A percentile compares a stretch with the other conserved stretches of the same genome.
Evolutionary conservation across 2,113 vertebrate species (phyloP).

Genomic region (Macroglossus sobrinus): DNA sequence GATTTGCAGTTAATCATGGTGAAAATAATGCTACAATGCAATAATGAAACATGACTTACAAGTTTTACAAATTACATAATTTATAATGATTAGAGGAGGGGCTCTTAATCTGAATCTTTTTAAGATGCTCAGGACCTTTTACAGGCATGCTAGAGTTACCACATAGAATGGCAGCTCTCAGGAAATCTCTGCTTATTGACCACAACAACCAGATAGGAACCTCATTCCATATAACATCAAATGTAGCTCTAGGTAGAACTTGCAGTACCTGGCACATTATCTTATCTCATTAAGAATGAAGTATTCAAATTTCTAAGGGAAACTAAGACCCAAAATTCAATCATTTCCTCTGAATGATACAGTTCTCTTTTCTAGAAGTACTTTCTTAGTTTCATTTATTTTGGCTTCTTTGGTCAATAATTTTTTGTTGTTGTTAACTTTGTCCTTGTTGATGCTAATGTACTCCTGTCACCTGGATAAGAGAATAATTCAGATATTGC

Average conservation of each 20-base stretch:
- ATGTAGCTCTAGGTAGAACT: neutral
- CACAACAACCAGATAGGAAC: neutral
- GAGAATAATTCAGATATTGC: conserved; percentile 73
- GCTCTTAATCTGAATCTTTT: neutral
- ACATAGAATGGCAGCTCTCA: neutral
- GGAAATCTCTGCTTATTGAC: neutral
- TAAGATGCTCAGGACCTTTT: neutral
- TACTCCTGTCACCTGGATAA: conserved; percentile 66
- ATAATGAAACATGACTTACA: conserved; percentile 52
- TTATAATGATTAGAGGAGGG: neutral
- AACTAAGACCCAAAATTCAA: neutral
- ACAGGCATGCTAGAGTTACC: neutral
- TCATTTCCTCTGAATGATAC: neutral
- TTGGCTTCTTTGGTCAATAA: conserved; percentile 57
- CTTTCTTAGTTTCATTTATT: conserved; percentile 63
- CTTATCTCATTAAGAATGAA: neutral
- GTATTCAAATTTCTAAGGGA: neutral
- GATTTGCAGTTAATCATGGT: conserved; percentile 68
- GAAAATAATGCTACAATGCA: conserved; percentile 60
- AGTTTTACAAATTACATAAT: conserved; percentile 50
- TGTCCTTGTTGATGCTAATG: conserved; percentile 47
- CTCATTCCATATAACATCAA: neutral
- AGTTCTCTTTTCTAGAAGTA: conserved; percentile 5
- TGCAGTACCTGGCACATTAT: neutral
- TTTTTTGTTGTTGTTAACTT: conserved; percentile 32